Base-by-base conservation (phyloP, 2,113 vertebrate genomes). In the Puntigrus tetrazona region DNA sequence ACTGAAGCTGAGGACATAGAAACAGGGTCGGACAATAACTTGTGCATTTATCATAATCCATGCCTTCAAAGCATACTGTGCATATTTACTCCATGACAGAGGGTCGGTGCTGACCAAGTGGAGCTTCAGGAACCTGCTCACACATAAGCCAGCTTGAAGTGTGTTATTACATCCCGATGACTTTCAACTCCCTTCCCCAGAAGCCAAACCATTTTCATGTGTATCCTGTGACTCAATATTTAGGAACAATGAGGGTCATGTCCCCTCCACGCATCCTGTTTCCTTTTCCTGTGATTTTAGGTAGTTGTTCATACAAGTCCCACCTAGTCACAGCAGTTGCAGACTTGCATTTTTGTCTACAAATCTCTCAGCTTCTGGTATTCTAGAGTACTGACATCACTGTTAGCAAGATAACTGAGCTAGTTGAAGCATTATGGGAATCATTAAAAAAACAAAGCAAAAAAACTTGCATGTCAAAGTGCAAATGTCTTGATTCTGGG, bases 351-450 rank as follows among this genome's bases (percentile, higher is more conserved):
- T 90, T 95, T 87, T 93, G 94, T 89, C 93, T 96, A 84, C 95
- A 96, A 94, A 94, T 95, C 91, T 81, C 93, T 95, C 89, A 95
- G 92, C 61, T 67, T 10, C 11, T 52, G 65, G 22, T 82, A 25
- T 55, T 50, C 38, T 81, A 52, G 1, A 81, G 65, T 50, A 43
- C 67, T 75, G 80, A 36, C 18, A 27, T 7, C 3, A 72, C 65
- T 18, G 6, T 59, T 50, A 5, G 73, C 41, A 20, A 52, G 45
- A 38, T 20, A 25, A 55, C 22, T 20, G 45, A 20, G 73, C 43
- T 18, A 5, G 13, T 50, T 75, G 34, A 50, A 57, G 36, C 41
- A 41, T 57, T 4, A 20, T 10, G 1, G 52, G 55, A 78, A 34
- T 41, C 52, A 4, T 20, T 43, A 69, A 43, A 31, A 47, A 82